Percentiles rank a stretch among this genome's conserved stretches.
These are phyloP conservation scores for Oscheius sp. DNA, from an alignment of 1,140 invertebrate species.

Conservation along the genomic window DNA sequence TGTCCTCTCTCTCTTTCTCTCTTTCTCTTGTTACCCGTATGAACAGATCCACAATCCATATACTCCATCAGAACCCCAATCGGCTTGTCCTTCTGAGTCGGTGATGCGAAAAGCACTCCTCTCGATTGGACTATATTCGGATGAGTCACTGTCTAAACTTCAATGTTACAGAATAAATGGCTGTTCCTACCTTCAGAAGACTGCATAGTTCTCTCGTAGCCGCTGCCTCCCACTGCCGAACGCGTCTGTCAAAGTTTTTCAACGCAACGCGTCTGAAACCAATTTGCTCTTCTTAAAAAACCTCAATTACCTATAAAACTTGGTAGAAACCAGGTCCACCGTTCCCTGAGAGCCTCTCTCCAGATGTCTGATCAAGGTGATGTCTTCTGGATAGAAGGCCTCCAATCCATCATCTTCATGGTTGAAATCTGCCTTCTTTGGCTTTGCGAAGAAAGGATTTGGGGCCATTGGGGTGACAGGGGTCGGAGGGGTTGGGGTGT, in stretches of 20 bases:
- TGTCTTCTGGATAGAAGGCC: neutral
- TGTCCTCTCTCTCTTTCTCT: too few relatives aligned
- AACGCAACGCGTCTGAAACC: neutral
- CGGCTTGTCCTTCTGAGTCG: neutral
- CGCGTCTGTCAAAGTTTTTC: neutral
- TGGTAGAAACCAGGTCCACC: neutral
- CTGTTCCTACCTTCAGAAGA: neutral
- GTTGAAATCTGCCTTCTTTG: neutral
- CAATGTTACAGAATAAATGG: neutral
- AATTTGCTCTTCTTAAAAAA: neutral
- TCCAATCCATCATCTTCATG: neutral
- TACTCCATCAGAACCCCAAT: neutral
- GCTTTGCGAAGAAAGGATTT: neutral
- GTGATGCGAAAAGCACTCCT: neutral
- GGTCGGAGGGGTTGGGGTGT: neutral
- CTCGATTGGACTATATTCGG: neutral
- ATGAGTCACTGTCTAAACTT: conserved; percentile 2
- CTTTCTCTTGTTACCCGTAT: neutral
- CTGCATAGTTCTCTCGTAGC: neutral
- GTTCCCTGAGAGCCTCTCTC: neutral
- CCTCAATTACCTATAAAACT: neutral
- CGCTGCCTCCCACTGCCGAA: neutral
- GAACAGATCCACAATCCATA: neutral
- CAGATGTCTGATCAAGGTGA: neutral
- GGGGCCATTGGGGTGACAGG: neutral